These are phyloP conservation scores for Cryptops parisi DNA, from an alignment of 2,888 invertebrate genomes.

Conservation along the genomic window DNA sequence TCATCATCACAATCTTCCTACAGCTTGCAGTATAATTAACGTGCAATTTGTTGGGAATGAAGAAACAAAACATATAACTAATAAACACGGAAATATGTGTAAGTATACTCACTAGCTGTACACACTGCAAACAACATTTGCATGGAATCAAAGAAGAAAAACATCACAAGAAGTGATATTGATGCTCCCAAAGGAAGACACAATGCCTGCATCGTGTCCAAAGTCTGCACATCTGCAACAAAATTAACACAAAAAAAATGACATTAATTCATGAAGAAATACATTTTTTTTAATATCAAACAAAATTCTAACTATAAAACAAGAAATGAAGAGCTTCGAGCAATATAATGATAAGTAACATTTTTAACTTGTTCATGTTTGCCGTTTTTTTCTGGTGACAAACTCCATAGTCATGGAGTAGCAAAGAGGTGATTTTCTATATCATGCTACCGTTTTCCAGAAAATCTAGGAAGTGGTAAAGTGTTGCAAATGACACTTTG, in stretches of 20 bases:
- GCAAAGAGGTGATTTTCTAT: no score
- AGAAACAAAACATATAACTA: background rate
- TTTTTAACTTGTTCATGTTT: background rate
- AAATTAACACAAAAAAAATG: constrained; percentile 7
- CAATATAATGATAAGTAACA: no score
- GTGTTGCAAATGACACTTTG: no score
- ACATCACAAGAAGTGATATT: constrained; percentile 90
- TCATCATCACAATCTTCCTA: no score
- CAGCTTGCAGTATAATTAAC: no score
- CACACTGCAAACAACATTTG: constrained; percentile 70
- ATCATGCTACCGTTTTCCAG: no score
- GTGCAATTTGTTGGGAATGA: background rate
- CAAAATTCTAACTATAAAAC: no score
- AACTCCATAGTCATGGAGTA: no score
- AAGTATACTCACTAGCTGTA: constrained; percentile 68
- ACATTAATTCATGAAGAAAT: background rate
- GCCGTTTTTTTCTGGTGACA: background rate
- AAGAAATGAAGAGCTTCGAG: no score
- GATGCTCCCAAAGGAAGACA: constrained; percentile 93
- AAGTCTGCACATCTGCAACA: constrained; percentile 59
- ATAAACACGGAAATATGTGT: background rate
- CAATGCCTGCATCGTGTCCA: constrained; percentile 93
- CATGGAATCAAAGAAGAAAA: constrained; percentile 98
- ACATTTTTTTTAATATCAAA: no score
- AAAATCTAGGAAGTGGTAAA: no score